Percentiles rank a stretch among this genome's conserved stretches.
These are phyloP conservation scores for Tinea pellionella DNA, from an alignment of 2,888 invertebrate species.

Conservation along the genomic window DNA sequence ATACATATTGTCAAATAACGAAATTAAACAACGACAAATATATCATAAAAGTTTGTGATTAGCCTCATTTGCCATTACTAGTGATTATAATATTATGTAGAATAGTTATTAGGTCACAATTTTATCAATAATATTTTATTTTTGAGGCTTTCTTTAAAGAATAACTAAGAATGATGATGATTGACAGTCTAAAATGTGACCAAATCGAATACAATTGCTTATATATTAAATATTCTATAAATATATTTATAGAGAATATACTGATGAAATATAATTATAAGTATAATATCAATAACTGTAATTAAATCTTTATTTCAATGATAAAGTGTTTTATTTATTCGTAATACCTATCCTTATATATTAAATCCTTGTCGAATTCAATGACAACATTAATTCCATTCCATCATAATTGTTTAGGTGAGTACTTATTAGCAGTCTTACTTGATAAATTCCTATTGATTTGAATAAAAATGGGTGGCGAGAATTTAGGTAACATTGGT, in stretches of 20 bases:
- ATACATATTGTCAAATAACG: neutral
- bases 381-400: too few species aligned
- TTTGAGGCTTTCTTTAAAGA: neutral
- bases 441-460: neutral
- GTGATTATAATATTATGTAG: neutral
- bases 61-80: slow-evolving; percentile 7
- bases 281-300: slow-evolving; percentile 63
- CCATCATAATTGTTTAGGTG: too few species aligned
- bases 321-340: slow-evolving; percentile 36
- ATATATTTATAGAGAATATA: slow-evolving; percentile 67
- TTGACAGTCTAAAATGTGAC: slow-evolving; percentile 36
- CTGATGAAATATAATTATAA: slow-evolving; percentile 64
- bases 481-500: neutral
- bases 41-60: neutral
- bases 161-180: neutral
- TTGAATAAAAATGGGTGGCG: neutral
- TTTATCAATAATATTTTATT: neutral
- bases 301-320: slow-evolving; percentile 68
- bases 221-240: slow-evolving; percentile 65
- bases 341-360: neutral
- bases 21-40: slow-evolving; percentile 3
- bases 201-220: slow-evolving; percentile 69
- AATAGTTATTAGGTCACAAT: neutral
- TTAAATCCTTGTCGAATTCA: too few species aligned
- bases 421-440: too few species aligned